Percentiles rank a stretch among this genome's conserved stretches.
phyloP scores from a whole-genome alignment of 2,888 invertebrate species.

The Ellobium chinense region DNA sequence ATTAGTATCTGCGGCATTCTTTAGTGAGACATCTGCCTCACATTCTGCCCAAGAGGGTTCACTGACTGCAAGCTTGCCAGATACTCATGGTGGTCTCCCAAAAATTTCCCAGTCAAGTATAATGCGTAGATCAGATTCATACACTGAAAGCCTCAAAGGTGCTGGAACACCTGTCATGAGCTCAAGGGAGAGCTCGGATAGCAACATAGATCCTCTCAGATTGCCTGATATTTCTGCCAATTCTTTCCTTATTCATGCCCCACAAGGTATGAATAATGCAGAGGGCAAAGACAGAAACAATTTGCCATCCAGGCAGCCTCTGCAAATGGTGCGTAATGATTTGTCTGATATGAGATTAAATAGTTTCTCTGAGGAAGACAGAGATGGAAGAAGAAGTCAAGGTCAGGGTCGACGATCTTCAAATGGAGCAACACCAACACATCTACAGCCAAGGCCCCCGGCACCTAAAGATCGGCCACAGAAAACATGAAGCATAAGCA shows the following conservation, averaged over 20 bases:
- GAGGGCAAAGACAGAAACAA: constrained; percentile 22
- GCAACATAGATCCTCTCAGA: constrained; percentile 46
- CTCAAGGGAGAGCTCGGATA: constrained; percentile 10
- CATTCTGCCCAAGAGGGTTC: too few species aligned
- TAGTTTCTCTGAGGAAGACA: constrained; percentile 11
- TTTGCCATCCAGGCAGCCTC: constrained; percentile 9
- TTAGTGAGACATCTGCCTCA: background rate
- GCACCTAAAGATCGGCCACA: background rate
- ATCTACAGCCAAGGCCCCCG: background rate
- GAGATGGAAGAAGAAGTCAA: background rate
- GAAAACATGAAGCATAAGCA: background rate
- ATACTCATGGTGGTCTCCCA: constrained; percentile 3
- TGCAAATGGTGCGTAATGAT: constrained; percentile 46
- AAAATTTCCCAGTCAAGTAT: constrained; percentile 31
- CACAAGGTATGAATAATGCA: constrained; percentile 59
- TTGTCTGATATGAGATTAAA: constrained; percentile 28
- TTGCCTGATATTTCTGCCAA: constrained; percentile 66
- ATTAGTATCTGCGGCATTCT: background rate
- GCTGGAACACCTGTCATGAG: constrained; percentile 19
- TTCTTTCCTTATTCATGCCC: constrained; percentile 62
- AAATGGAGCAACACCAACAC: too few species aligned
- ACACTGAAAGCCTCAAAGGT: constrained; percentile 19
- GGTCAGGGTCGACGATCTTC: background rate
- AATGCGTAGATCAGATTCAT: constrained; percentile 2
- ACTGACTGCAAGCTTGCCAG: background rate